Evolutionary conservation across 2,888 invertebrate species (phyloP), one percentile per base, ranked within the genome.

Genomic region (Agonum fuliginosum): DNA sequence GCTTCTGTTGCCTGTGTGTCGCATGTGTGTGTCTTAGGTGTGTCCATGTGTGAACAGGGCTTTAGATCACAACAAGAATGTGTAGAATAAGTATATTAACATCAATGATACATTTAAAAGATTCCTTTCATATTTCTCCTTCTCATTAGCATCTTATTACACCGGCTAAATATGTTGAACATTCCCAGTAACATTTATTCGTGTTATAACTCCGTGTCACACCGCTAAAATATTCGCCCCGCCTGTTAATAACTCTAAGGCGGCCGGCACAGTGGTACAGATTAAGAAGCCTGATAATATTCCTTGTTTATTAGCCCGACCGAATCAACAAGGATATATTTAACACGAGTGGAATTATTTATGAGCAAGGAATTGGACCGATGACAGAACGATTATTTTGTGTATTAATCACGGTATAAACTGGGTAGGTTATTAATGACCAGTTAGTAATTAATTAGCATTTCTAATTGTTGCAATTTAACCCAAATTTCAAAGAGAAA

Each of bases 291-390:
- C 34, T 37, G 65, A 65, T 65, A 65, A 65, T 65, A 65, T 65
- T 65, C 34, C 65, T 65, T 65, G 65, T 65, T 65, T 65, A 65
- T 65, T 65, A 65, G 34, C 20, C 65, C n/a, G 65, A 34, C 17
- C 65, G 20, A 34, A 37, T 65, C 65, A 65, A 37, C 65, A 34
- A 17, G 65, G 19, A 30, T 65, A 37, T 65, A 65, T 65, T 65
- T 34, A 65, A 65, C 65, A 6, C 37, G 20, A 6, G 10, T 27
- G 30, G 17, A 17, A 65, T 65, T 17, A 65, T 58, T 27, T 58
- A 65, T 65, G 65, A 30, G 65, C 14, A 5, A 14, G 19, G 65
- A 65, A 65, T 65, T 65, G 54, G 54, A 54, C n/a, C 54, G 54
- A 54, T 54, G 54, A 54, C 54, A 54, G 54, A 54, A 22, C 54